Evolutionary conservation across 2,113 vertebrate species (phyloP).

Genomic region (Tyrannus savana): DNA sequence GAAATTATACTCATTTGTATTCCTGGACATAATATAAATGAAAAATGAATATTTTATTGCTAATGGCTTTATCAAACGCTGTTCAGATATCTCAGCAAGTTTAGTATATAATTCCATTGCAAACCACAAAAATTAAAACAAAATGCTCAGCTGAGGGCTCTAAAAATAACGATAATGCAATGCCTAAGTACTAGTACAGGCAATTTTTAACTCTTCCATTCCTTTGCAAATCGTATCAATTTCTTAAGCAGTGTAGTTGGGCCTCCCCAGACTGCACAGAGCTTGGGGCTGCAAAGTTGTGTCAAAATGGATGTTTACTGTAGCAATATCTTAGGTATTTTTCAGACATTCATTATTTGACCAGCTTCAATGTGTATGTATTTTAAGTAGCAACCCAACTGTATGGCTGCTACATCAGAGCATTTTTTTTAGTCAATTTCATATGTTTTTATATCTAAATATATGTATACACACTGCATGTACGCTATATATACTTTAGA

Average conservation of each 20-base stretch:
- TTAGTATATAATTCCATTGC: not conserved
- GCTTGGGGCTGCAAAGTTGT: not conserved
- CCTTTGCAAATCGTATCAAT: not conserved
- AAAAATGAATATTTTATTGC: conserved; percentile 23
- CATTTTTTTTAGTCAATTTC: not conserved
- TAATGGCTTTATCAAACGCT: conserved; percentile 42
- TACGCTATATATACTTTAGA: too few species aligned
- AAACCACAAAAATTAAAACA: not conserved
- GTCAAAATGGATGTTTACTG: not conserved
- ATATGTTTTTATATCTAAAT: not conserved
- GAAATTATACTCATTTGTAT: conserved; percentile 41
- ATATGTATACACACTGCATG: not conserved
- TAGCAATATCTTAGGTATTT: not conserved
- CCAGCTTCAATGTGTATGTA: not conserved
- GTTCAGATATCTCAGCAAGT: not conserved
- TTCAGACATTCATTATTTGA: not conserved
- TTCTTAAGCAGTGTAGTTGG: not conserved
- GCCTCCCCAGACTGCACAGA: not conserved
- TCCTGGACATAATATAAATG: conserved; percentile 22
- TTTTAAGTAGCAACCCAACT: not conserved
- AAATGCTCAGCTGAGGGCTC: not conserved
- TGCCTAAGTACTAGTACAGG: not conserved
- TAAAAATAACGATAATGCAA: not conserved
- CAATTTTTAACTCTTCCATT: not conserved
- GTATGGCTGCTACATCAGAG: not conserved